Evolutionary conservation across 2,797 vertebrate genomes (phyloP), one percentile per base, ranked within the genome.

Genomic region (Numenius phaeopus): DNA sequence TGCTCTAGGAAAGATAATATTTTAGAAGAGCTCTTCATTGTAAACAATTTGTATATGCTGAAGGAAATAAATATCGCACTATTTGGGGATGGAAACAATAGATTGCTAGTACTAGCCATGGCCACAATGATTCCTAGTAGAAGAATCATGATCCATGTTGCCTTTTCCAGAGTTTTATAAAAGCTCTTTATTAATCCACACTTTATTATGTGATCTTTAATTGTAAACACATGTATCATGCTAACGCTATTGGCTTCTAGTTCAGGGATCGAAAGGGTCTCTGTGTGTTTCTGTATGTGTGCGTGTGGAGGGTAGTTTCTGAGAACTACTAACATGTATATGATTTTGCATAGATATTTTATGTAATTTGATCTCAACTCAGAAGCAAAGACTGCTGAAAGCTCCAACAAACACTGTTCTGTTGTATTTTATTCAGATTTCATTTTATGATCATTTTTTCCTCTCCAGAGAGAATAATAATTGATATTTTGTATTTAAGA

Each of bases 101-200:
- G 61, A 77, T 66, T 84, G 42, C 64, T 94, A 75, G 47, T 87
- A 93, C 83, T 96, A 87, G 91, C 79, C 85, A 73, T 79, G 54
- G 55, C 37, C 73, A 95, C 91, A 97, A 19, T 72, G 87, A 84
- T 96, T 96, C 52, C 96, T 90, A 94, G 78, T 82, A 94, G 96
- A 96, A 86, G 73, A 89, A 83, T 62, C 49, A 76, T 79, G 80
- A 72, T 19, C 73, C 30, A 1, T 72, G 37, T 79, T 96, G 91
- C 70, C 69, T 69, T 88, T 88, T 80, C 57, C 87, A 96, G 49
- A 89, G 66, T 95, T 94, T 69, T 54, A 80, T 55, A 79, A 62
- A 71, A 94, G 15, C 64, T 87, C 49, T 93, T 79, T 69, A 90
- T 83, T 90, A 94, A 84, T 86, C 85, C 71, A 70, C 65, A 44